Evolutionary conservation across 2,888 invertebrate species (phyloP), one percentile per base, ranked within the genome.

Genomic region (Cerastis rubricosa): DNA sequence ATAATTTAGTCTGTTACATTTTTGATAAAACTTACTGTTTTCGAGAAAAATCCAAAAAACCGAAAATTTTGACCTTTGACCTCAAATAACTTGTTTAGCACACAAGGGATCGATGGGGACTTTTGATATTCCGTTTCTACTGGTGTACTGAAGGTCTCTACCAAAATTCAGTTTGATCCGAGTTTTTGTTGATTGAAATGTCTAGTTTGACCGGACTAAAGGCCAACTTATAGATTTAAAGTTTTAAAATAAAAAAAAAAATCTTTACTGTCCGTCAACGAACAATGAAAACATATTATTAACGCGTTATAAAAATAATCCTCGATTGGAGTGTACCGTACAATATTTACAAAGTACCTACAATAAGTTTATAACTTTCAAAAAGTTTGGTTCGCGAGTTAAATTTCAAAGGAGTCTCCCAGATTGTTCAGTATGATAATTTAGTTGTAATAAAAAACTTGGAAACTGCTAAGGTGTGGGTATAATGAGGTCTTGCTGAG

Each of bases 401-500:
- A 74, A 78, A 78, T 89, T 82, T 84, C 85, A 81, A 87, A 88
- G 74, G 78, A 77, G 76, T 79, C 71, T 76, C 69, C 69, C 19
- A 87, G 85, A 85, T 88, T 78, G 85, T 81, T 85, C 78, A 76
- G 61, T 79, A 77, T 80, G 86, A 87, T 88, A 89, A 83, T 87
- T 84, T 74, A 70, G 66, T 80, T 83, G 73, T 80, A 78, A 84
- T 80, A 88, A 90, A 89, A 90, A 90, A 89, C 78, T 88, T 83
- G 76, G 86, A 78, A 80, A 85, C 87, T 76, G 65, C 79, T 80
- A 87, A 91, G 90, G 90, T 90, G 90, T 90, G 86, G 86, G 88
- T 88, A 87, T 89, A 91, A 91, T 90, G 90, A 92, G 90, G 89
- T 88, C 87, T 84, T 86, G 76, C 71, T 76, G 67, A 88, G 95